Percentiles rank a stretch among this genome's conserved stretches.
phyloP scores from a whole-genome alignment of 2,888 invertebrate genomes.

The Meteorus colon region DNA sequence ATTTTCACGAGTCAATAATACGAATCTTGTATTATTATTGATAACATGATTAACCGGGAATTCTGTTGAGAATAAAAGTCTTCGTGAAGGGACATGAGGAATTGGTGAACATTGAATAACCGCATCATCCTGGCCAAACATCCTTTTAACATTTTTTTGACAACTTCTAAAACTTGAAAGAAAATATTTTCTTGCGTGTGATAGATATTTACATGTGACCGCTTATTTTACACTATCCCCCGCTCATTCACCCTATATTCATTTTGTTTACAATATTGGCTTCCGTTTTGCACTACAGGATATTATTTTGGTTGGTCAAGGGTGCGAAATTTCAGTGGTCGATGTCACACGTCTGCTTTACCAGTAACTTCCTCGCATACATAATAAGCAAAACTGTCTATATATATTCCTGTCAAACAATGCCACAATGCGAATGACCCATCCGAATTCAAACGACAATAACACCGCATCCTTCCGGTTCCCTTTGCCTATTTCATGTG shows the following conservation, averaged over 20 bases:
- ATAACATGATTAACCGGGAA: slow-evolving; percentile 11
- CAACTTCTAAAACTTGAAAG: not conserved
- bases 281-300: slow-evolving; percentile 5
- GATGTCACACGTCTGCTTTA: not conserved
- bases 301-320: not conserved
- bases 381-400: not conserved
- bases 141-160: slow-evolving; percentile 41
- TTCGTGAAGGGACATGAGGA: not conserved
- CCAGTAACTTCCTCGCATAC: not conserved
- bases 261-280: slow-evolving; percentile 11
- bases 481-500: not conserved
- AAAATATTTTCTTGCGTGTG: not conserved
- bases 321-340: slow-evolving; percentile 9
- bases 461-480: slow-evolving; percentile 26
- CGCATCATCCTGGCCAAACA: slow-evolving; percentile 47
- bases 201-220: not conserved
- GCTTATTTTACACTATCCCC: not conserved
- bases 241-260: not conserved
- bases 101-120: slow-evolving; percentile 25
- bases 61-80: not conserved
- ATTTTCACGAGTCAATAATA: not conserved
- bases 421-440: not conserved
- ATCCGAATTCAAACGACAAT: not conserved
- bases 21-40: not conserved
- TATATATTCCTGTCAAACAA: not conserved